phyloP scores from a whole-genome alignment of 2,888 invertebrate species.

The Sinhomidia bicolor region DNA sequence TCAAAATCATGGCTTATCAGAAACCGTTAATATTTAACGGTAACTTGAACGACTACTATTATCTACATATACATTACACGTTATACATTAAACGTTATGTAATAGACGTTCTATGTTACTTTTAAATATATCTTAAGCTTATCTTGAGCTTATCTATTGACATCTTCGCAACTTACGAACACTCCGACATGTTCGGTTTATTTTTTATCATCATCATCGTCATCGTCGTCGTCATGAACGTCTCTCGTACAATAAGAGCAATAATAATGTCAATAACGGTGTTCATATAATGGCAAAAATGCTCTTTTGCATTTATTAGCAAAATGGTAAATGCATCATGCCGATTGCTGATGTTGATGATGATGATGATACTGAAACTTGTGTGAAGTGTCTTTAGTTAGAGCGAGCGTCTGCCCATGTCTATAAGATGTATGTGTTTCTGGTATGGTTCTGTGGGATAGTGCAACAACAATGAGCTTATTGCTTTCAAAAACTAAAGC shows the following conservation, averaged over 20 bases:
- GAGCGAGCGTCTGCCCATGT: neutral
- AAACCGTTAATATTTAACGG: too few relatives aligned
- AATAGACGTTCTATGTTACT: too few relatives aligned
- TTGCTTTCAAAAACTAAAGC: slow-evolving; percentile 8
- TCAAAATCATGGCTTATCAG: too few relatives aligned
- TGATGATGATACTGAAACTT: neutral
- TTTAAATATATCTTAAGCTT: too few relatives aligned
- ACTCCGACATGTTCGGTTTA: too few relatives aligned
- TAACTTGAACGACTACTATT: too few relatives aligned
- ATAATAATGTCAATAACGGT: slow-evolving; percentile 28
- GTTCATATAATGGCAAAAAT: slow-evolving; percentile 6
- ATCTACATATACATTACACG: too few relatives aligned
- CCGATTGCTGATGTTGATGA: neutral
- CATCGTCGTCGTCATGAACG: too few relatives aligned
- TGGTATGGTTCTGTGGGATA: neutral
- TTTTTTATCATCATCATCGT: neutral
- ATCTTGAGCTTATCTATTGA: too few relatives aligned
- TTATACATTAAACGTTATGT: too few relatives aligned
- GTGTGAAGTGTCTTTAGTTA: slow-evolving; percentile 11
- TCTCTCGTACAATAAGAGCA: neutral
- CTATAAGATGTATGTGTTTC: neutral
- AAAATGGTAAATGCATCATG: slow-evolving; percentile 12
- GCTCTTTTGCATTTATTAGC: neutral
- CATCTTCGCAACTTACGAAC: too few relatives aligned
- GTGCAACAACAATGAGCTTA: neutral